phyloP scores from a whole-genome alignment of 2,888 invertebrate genomes.

The Leptopterna dolabrata region DNA sequence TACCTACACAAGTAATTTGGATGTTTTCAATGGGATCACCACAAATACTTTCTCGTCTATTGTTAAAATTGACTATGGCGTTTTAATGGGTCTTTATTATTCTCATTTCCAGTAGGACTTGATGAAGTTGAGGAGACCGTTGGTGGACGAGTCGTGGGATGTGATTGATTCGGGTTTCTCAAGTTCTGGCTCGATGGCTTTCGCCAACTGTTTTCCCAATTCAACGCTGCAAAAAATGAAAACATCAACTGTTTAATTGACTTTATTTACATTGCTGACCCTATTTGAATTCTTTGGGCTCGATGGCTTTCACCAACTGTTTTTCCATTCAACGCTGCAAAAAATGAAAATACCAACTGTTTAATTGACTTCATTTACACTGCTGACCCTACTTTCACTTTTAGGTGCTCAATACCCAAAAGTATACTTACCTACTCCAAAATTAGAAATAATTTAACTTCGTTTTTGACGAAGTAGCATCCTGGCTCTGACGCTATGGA shows the following conservation, averaged over 20 bases:
- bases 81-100: no score
- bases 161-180: constrained; percentile 74
- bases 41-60: no score
- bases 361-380: neutral
- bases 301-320: constrained; percentile 97
- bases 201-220: constrained; percentile 97
- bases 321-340: constrained; percentile 92
- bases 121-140: constrained; percentile 96
- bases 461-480: no score
- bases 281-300: no score
- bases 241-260: neutral
- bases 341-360: constrained; percentile 4
- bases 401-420: no score
- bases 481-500: no score
- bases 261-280: constrained; percentile 18
- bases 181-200: constrained; percentile 97
- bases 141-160: constrained; percentile 94
- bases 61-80: no score
- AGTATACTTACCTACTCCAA: no score
- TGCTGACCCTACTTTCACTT: no score
- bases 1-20: no score
- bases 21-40: no score
- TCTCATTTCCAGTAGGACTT: constrained; percentile 68
- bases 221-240: constrained; percentile 78
- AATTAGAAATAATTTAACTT: neutral